A percentile compares a stretch with the other conserved stretches of the same genome.
Evolutionary conservation across 1,140 invertebrate species (phyloP).

Genomic region (Ericerus pela): DNA sequence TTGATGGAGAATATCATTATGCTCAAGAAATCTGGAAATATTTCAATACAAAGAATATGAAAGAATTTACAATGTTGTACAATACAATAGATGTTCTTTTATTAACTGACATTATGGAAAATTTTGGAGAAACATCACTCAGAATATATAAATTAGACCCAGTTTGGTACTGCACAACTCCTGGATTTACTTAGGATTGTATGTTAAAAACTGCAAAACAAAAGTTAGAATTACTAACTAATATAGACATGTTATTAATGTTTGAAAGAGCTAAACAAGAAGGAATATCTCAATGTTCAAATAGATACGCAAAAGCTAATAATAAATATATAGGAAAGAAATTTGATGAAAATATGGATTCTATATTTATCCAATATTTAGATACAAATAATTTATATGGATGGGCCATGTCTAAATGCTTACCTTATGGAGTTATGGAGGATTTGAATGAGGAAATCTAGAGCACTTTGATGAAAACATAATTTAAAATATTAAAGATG

Average conservation of each 20-base stretch:
- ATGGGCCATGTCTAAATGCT: conserved; percentile 18
- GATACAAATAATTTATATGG: conserved; percentile 8
- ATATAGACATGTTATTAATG: neutral
- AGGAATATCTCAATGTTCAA: neutral
- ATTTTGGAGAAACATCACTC: too few species aligned
- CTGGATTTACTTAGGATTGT: neutral
- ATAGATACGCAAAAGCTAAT: neutral
- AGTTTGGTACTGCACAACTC: neutral
- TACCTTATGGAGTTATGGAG: neutral
- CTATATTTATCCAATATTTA: conserved; percentile 22
- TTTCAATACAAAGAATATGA: too few species aligned
- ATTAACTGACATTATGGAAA: too few species aligned
- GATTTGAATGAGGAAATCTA: neutral
- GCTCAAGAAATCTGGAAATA: too few species aligned
- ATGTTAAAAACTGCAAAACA: neutral
- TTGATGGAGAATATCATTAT: too few species aligned
- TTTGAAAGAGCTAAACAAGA: neutral
- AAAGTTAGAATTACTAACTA: neutral
- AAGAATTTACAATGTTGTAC: too few species aligned
- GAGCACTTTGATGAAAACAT: neutral
- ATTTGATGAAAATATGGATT: neutral
- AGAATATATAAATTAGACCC: neutral
- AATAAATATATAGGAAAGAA: neutral
- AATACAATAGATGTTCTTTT: too few species aligned
- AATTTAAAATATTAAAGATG: too few species aligned